A percentile compares a stretch with the other conserved stretches of the same genome.
Evolutionary conservation across 2,888 invertebrate species (phyloP).

Genomic region (Brenthis hecate): DNA sequence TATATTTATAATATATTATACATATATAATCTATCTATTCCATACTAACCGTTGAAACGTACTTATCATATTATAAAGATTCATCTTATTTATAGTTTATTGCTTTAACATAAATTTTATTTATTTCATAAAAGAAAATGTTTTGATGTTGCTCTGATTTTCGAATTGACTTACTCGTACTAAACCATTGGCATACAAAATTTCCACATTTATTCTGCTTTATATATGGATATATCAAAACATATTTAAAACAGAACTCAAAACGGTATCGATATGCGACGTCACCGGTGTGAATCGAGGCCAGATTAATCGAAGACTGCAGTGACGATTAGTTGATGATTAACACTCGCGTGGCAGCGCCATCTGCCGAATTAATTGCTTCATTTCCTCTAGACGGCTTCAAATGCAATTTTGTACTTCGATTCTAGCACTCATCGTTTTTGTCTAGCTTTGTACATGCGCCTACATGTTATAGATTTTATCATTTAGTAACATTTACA

Average conservation of each 20-base stretch:
- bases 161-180: too few relatives aligned
- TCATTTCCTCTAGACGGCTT: conserved; percentile 80
- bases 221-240: too few relatives aligned
- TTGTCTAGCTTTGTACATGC: conserved; percentile 52
- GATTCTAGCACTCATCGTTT: conserved; percentile 60
- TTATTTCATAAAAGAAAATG: too few relatives aligned
- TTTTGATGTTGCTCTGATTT: too few relatives aligned
- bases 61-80: too few relatives aligned
- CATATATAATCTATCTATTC: too few relatives aligned
- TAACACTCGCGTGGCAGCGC: conserved; percentile 80
- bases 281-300: conserved; percentile 55
- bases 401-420: conserved; percentile 71
- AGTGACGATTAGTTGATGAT: conserved; percentile 82
- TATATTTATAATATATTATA: too few relatives aligned
- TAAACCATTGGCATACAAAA: too few relatives aligned
- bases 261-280: conserved; percentile 27
- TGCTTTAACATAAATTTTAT: too few relatives aligned
- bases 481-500: conserved; percentile 64
- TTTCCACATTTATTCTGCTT: too few relatives aligned
- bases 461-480: conserved; percentile 56
- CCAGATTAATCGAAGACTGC: conserved; percentile 80
- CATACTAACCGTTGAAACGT: too few relatives aligned
- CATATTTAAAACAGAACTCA: conserved; percentile 7
- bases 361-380: conserved; percentile 82
- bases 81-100: too few relatives aligned